These are phyloP conservation scores for Hirtodrosophila duncani DNA, from an alignment of 2,888 invertebrate genomes.

Conservation along the genomic window DNA sequence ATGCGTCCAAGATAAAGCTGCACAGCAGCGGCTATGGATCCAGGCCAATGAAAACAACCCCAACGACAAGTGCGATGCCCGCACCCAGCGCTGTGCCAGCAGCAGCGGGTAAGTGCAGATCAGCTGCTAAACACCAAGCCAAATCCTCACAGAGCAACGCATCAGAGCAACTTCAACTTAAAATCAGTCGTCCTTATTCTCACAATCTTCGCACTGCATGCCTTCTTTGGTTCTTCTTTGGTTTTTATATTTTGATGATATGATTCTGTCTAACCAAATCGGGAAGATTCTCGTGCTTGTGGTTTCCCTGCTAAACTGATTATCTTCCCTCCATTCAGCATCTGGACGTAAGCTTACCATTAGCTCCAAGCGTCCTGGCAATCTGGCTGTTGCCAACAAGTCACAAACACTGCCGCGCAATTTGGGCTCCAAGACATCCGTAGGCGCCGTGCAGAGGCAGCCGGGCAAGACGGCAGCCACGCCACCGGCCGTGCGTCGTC, in stretches of 20 bases:
- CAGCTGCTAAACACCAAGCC: constrained; percentile 19
- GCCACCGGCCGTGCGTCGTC: constrained; percentile 91
- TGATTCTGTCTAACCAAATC: constrained; percentile 21
- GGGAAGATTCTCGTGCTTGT: not conserved
- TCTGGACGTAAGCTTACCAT: constrained; percentile 89
- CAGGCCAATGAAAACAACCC: constrained; percentile 8
- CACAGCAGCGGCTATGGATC: constrained; percentile 63
- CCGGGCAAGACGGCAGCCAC: constrained; percentile 87
- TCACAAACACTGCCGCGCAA: constrained; percentile 92
- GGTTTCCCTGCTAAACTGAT: no score
- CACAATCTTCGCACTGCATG: constrained; percentile 20
- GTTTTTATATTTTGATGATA: constrained; percentile 12
- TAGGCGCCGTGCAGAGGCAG: constrained; percentile 79
- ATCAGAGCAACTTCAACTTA: constrained; percentile 24
- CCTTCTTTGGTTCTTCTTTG: constrained; percentile 6
- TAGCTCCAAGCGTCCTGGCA: constrained; percentile 84
- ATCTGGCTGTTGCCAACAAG: constrained; percentile 85
- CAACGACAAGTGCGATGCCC: constrained; percentile 8
- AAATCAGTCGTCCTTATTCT: constrained; percentile 22
- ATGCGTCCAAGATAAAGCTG: constrained; percentile 25
- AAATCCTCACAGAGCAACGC: constrained; percentile 30
- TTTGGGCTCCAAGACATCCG: constrained; percentile 82
- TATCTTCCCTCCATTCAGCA: constrained; percentile 79
- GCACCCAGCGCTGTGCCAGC: constrained; percentile 22
- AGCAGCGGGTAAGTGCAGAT: constrained; percentile 45